Evolutionary conservation across 2,888 invertebrate genomes (phyloP), one percentile per base, ranked within the genome.

Genomic region (Pseudeuparius sepicola): DNA sequence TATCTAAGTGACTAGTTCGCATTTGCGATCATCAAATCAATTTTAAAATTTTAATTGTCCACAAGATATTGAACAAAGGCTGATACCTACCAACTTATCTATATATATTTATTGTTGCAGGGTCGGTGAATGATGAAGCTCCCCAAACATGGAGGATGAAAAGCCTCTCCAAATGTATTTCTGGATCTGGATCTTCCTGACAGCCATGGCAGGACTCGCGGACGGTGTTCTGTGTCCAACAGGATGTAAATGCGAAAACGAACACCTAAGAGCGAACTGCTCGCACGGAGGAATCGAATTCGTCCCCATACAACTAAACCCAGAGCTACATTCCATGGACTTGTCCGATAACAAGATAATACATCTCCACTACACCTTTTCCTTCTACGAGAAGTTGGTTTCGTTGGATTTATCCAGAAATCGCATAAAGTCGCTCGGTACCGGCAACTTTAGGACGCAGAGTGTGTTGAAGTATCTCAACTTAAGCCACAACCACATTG

Each of bases 251-350:
- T 89, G 89, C 68, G 76, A 81, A 67, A 77, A 78, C 57, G 86
- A 88, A 59, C 75, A 79, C 32, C 73, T 84, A 44, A 73, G 74
- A 39, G 81, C 82, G 15, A 73, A 77, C 45, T 89, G 89, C 61
- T 76, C 78, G 46, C 75, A 75, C 53, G 84, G 85, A 34, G 75
- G 74, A 41, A 72, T 89, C 46, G 85, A 85, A 58, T 80, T 85
- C 50, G 83, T 89, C 34, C 89, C 89, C 40, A 87, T 88, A 50
- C 87, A 87, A 57, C 70, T 89, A 47, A 89, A 89, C 62, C 92
- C 92, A 24, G 85, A 85, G 58, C 75, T 86, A 31, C 76, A 75
- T 33, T 76, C 79, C 61, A 79, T 92, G 55, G 82, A 84, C 57
- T 73, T 92, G 37, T 79, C 81, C n/a, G 73, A 78, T 56, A 92